Evolutionary conservation across 2,888 invertebrate genomes (phyloP), one percentile per base, ranked within the genome.

Genomic region (Cheilosia grossa): DNA sequence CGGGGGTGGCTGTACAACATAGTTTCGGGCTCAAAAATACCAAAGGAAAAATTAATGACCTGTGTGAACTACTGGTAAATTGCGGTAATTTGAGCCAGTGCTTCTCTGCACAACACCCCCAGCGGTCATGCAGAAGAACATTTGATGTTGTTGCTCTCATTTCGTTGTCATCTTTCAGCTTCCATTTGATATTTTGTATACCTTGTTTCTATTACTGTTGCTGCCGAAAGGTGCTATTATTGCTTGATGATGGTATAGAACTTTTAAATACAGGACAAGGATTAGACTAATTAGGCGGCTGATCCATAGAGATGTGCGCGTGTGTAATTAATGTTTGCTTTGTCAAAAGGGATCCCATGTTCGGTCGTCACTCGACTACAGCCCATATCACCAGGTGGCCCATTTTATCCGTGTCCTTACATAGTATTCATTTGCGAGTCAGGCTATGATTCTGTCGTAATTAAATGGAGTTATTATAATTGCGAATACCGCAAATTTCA

Each of bases 21-120:
- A 79, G 64, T 79, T 79, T 56, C 64, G 64, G 64, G 72, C 75
- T 85, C 75, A 80, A 85, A 85, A 85, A 80, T 80, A 70, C 70
- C 59, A 75, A 75, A 80, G 75, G 66, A 85, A 80, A 85, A 85
- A 85, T 85, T 80, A 85, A 85, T 75, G 85, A 85, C 80, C 85
- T 80, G 80, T 85, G 74, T 75, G 85, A 85, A 80, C 85, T 85
- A 85, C 85, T 80, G 72, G 70, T 79, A 79, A 79, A 83, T 79
- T 73, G 70, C 53, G 66, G 85, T 80, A 80, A 85, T 80, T 85
- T 80, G 80, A 72, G 80, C 80, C 51, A 17, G 64, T 44, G 42
- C 63, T 63, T 63, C 47, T 49, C 37, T 47, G 61, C 61, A 49
- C 40, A 53, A 44, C 3, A 13, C 19, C 70, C 64, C 53, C 64